Percentiles rank a stretch among this genome's conserved stretches.
phyloP scores from a whole-genome alignment of 2,113 vertebrate species.

The Syrrhaptes paradoxus region DNA sequence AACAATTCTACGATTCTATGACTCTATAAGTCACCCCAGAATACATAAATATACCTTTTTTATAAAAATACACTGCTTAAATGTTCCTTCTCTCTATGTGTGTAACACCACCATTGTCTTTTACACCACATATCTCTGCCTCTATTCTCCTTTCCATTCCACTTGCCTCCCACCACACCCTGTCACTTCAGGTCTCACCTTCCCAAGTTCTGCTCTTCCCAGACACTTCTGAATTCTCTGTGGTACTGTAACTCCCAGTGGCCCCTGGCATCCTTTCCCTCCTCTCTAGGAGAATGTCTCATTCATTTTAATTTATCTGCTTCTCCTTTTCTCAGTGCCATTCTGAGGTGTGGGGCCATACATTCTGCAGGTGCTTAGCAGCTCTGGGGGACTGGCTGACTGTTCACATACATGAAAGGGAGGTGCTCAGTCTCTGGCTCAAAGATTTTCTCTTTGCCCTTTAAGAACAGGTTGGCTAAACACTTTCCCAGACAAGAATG shows the following conservation, averaged over 20 bases:
- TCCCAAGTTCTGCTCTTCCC: not conserved
- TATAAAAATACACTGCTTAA: not conserved
- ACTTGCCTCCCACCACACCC: not conserved
- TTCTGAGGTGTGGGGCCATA: not conserved
- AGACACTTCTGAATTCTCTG: not conserved
- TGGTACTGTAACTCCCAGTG: not conserved
- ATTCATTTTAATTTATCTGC: not conserved
- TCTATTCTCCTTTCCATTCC: not conserved
- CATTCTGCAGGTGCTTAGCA: not conserved
- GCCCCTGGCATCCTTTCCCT: not conserved
- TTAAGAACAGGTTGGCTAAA: not conserved
- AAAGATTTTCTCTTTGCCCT: not conserved
- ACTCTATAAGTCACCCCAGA: not conserved
- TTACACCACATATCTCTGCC: not conserved
- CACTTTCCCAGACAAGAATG: not conserved
- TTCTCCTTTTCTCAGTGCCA: not conserved
- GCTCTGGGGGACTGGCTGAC: not conserved
- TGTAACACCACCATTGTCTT: not conserved
- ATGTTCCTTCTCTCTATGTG: not conserved
- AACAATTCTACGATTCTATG: too few species aligned
- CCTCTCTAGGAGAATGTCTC: not conserved
- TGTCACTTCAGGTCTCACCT: not conserved
- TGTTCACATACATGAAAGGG: not conserved
- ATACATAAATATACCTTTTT: not conserved
- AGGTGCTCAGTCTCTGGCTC: not conserved